Conservation (phyloP, 2,888 invertebrate species). For the Lacanobia oleracea region DNA sequence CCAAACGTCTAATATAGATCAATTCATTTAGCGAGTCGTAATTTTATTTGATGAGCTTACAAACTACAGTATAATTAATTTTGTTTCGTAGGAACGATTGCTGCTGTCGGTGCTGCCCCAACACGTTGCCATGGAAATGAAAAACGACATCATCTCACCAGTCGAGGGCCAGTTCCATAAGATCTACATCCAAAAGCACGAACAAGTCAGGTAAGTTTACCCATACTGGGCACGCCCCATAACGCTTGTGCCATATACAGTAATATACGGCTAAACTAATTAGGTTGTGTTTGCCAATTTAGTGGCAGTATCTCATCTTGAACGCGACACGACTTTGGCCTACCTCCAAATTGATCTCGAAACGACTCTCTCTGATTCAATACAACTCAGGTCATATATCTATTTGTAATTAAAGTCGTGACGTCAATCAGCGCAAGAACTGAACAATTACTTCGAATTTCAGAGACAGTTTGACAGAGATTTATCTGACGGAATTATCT, state of each 20-base stretch:
- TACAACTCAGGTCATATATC: slow-evolving; percentile 50
- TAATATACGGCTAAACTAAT: slow-evolving; percentile 52
- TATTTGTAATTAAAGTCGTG: slow-evolving; percentile 41
- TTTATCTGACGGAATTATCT: slow-evolving; percentile 27
- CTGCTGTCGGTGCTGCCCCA: slow-evolving; percentile 96
- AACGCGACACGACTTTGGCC: slow-evolving; percentile 77
- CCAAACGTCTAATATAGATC: slow-evolving; percentile 34
- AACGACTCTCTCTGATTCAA: slow-evolving; percentile 70
- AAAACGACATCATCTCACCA: slow-evolving; percentile 97
- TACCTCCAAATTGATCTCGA: slow-evolving; percentile 77
- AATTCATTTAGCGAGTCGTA: slow-evolving; percentile 23
- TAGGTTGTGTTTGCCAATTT: slow-evolving; percentile 70
- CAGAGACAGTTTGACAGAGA: slow-evolving; percentile 35
- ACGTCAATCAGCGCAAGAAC: slow-evolving; percentile 33
- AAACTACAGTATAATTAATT: slow-evolving; percentile 19
- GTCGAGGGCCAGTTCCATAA: slow-evolving; percentile 98
- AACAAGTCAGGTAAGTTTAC: slow-evolving; percentile 95
- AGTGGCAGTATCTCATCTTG: slow-evolving; percentile 73
- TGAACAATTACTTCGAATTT: slow-evolving; percentile 36
- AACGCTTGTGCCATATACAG: slow-evolving; percentile 36
- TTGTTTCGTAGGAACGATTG: slow-evolving; percentile 93
- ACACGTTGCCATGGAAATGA: slow-evolving; percentile 98
- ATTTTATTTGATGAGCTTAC: slow-evolving; percentile 19
- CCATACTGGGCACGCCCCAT: slow-evolving; percentile 22
- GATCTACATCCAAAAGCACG: slow-evolving; percentile 98